Conservation (phyloP, 2,797 vertebrate genomes). For the Notolabrus celidotus region DNA sequence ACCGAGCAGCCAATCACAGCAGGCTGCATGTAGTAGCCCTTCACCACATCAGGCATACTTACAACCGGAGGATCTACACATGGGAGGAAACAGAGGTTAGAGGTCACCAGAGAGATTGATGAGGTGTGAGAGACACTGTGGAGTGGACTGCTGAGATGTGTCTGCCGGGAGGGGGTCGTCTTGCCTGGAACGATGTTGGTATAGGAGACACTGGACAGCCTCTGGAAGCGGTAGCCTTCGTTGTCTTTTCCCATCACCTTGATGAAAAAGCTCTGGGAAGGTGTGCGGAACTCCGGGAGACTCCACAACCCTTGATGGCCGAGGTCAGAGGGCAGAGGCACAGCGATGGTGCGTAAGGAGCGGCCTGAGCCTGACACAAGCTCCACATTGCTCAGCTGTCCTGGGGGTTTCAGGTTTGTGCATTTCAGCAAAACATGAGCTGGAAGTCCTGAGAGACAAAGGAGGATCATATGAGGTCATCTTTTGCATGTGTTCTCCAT, state of each 20-base stretch:
- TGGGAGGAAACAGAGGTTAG: conserved; percentile 58
- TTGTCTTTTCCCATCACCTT: conserved; percentile 90
- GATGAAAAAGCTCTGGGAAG: conserved; percentile 92
- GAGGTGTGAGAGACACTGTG: conserved; percentile 59
- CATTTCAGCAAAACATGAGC: conserved; percentile 91
- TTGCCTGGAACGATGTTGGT: conserved; percentile 90
- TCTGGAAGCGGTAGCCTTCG: conserved; percentile 90
- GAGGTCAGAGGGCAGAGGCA: conserved; percentile 77
- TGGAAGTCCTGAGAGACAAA: conserved; percentile 87
- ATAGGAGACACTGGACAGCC: conserved; percentile 93
- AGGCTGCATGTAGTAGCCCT: conserved; percentile 85
- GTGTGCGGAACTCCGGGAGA: conserved; percentile 86
- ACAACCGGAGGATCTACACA: conserved; percentile 86
- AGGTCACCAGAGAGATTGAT: conserved; percentile 63
- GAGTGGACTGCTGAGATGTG: conserved; percentile 31
- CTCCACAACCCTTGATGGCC: conserved; percentile 89
- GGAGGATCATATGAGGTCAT: conserved; percentile 19
- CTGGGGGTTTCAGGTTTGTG: conserved; percentile 87
- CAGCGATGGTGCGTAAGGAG: conserved; percentile 84
- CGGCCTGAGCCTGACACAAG: conserved; percentile 90
- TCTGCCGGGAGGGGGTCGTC: conserved; percentile 36
- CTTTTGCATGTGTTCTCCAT: conserved; percentile 5
- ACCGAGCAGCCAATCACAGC: conserved; percentile 89
- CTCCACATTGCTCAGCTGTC: conserved; percentile 86
- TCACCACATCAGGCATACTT: conserved; percentile 87